Base-by-base conservation (phyloP, 2,113 vertebrate genomes). In the Dolichallabes microphthalmus region DNA sequence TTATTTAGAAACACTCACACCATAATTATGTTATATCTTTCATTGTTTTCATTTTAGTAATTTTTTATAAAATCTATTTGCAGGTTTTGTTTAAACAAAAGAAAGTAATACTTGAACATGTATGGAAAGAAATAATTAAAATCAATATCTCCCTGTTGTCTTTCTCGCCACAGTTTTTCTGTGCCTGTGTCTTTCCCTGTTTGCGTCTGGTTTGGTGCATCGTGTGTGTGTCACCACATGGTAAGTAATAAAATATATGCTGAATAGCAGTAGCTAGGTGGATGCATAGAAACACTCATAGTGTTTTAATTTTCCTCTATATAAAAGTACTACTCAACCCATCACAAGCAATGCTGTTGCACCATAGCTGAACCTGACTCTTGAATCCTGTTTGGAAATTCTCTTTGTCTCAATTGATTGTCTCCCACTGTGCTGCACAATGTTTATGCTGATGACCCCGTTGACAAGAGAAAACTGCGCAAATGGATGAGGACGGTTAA, bases 171-270 rank as follows among this genome's bases (percentile, higher is more conserved):
- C 91, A 99, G 97, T 98, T 90, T 92, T 96, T 86, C 30, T 96
- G 88, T 99, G 98, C 88, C 93, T 99, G 85, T 92, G 93, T 74
- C 89, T 98, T 87, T 96, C 97, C 2, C 93, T 99, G 60, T 99
- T 99, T 6, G 98, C 97, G 3, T 98, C 98, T 0, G 98, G 97
- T 63, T 92, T 99, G 91, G 97, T 99, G 3, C 98, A 99, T 83
- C 94, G 98, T 0, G 97, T 98, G 82, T 99, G 98, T 15, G 98
- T 98, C 83, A 99, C 98, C 50, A 99, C 98, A 53, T 99, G 98
- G 98, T 99, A 89, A 57, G 97, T 93, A 25, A 64, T 2, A 55
- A 64, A 22, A 27, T 39, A 50, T 12, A 50, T 19, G 22, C 9
- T 82, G 4, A 52, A 53, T 27, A 27, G 10, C 71, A 25, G 20